Evolutionary conservation across 2,888 invertebrate species (phyloP).

Genomic region (Polia nebulosa): DNA sequence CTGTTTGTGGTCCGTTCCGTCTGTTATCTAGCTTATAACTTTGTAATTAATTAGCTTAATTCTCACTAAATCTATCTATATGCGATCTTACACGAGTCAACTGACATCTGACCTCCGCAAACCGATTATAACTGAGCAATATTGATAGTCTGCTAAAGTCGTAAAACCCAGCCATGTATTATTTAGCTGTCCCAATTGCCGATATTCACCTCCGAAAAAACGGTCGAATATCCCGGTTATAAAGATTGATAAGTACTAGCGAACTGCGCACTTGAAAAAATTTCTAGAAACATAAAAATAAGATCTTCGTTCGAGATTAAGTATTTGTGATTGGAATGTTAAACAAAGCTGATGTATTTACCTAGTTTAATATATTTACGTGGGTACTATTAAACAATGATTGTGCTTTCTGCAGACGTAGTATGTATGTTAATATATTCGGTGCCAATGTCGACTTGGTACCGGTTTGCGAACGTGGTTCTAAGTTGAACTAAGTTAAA

Average conservation of each 20-base stretch:
- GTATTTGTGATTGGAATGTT: slow-evolving; percentile 14
- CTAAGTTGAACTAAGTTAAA: neutral
- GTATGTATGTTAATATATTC: slow-evolving; percentile 23
- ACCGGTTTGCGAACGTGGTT: slow-evolving; percentile 9
- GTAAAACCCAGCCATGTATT: too few species aligned
- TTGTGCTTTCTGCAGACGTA: slow-evolving; percentile 12
- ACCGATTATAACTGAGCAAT: neutral
- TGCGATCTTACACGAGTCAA: neutral
- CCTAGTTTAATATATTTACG: slow-evolving; percentile 21
- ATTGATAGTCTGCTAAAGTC: neutral
- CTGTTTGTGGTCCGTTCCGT: too few species aligned
- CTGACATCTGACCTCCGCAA: slow-evolving; percentile 2
- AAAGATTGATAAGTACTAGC: neutral
- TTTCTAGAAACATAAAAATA: neutral
- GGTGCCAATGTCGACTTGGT: slow-evolving; percentile 21
- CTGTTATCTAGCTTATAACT: too few species aligned
- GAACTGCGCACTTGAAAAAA: slow-evolving; percentile 4
- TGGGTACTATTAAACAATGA: neutral
- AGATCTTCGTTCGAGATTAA: neutral
- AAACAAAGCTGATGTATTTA: slow-evolving; percentile 28
- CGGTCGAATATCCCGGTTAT: slow-evolving; percentile 4
- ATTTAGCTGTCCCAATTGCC: neutral
- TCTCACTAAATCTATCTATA: too few species aligned
- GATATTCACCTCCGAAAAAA: neutral
- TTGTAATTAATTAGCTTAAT: too few species aligned